phyloP scores from a whole-genome alignment of 2,113 vertebrate genomes.

The Vulpes ferrilata region DNA sequence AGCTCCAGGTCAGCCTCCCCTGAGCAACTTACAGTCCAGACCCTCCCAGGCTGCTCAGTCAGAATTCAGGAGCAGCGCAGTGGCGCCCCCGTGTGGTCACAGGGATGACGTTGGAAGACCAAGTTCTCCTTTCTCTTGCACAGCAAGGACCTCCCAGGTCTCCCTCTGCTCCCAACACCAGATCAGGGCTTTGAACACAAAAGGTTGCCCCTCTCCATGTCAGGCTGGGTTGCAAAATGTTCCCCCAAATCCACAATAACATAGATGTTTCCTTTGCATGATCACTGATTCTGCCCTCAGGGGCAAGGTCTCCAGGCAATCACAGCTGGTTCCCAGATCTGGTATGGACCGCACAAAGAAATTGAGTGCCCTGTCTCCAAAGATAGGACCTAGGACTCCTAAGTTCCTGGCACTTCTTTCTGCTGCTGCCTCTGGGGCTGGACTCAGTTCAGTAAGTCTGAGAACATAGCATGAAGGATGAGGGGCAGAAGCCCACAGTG shows the following conservation, averaged over 20 bases:
- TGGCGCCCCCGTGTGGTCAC: background rate
- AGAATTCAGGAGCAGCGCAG: rapidly evolving
- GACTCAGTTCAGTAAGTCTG: background rate
- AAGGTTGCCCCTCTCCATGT: background rate
- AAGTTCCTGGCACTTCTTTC: background rate
- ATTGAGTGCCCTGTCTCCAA: background rate
- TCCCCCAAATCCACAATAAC: background rate
- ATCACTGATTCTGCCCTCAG: background rate
- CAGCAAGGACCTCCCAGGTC: background rate
- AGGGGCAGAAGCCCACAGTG: background rate
- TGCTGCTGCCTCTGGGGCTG: background rate
- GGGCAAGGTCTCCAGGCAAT: background rate
- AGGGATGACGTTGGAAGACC: background rate
- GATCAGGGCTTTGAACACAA: background rate
- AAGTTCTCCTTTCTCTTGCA: background rate
- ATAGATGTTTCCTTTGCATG: background rate
- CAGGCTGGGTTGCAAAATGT: background rate
- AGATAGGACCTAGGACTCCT: background rate
- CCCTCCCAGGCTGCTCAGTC: background rate
- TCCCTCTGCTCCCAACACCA: background rate
- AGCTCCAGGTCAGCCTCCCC: background rate
- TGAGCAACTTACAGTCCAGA: background rate
- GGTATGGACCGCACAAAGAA: background rate
- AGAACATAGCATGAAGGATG: no score
- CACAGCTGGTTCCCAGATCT: background rate